phyloP scores from a whole-genome alignment of 2,888 invertebrate species.

The Osmoderma eremita region DNA sequence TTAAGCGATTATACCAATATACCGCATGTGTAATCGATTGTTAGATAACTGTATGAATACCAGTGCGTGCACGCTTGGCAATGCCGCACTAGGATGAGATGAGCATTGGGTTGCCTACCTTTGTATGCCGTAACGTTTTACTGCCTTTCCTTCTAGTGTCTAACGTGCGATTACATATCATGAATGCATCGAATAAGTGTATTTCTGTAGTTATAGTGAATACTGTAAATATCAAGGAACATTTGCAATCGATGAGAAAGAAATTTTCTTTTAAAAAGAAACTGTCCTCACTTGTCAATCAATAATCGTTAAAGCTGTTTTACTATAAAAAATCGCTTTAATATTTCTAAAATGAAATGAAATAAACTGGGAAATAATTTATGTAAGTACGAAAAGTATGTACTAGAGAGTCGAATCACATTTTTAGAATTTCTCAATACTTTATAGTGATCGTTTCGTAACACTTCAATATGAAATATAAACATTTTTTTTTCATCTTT shows the following conservation, averaged over 20 bases:
- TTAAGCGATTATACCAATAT: constrained; percentile 23
- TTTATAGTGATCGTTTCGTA: not conserved
- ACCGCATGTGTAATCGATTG: no score
- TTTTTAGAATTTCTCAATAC: not conserved
- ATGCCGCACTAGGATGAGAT: no score
- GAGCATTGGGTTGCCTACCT: no score
- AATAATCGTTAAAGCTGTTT: not conserved
- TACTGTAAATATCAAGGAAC: constrained; percentile 45
- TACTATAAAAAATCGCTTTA: not conserved
- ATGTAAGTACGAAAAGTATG: no score
- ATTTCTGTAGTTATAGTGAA: constrained; percentile 33
- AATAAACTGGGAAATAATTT: constrained; percentile 11
- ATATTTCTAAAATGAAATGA: not conserved
- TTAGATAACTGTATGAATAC: no score
- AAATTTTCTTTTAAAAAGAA: constrained; percentile 6
- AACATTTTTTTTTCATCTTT: not conserved
- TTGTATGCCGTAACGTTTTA: no score
- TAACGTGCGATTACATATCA: no score
- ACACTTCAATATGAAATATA: constrained; percentile 40
- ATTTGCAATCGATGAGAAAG: constrained; percentile 41
- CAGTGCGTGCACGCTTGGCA: no score
- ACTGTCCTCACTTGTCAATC: not conserved
- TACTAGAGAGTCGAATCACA: constrained; percentile 18
- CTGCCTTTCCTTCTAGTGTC: no score
- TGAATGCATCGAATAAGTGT: constrained; percentile 7